Conservation (phyloP, 2,797 vertebrate species). For the Melanotaenia parkinsoni region DNA sequence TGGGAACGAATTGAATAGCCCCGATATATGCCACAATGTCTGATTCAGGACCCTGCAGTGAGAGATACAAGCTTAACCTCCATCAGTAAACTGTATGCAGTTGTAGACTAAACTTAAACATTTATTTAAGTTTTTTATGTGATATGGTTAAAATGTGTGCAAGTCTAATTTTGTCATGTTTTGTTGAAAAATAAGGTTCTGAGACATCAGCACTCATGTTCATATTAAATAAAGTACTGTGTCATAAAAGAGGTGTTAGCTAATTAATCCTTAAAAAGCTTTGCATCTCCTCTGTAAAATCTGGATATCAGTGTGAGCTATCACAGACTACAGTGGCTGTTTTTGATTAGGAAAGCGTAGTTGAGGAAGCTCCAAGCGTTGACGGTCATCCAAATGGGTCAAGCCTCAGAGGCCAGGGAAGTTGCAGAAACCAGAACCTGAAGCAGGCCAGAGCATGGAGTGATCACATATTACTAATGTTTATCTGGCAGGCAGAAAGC, state of each 20-base stretch:
- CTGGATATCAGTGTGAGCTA: slow-evolving; percentile 13
- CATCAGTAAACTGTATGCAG: no score
- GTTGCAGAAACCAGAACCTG: slow-evolving; percentile 32
- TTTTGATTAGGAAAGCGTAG: slow-evolving; percentile 14
- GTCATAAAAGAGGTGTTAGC: slow-evolving; percentile 9
- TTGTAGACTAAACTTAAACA: no score
- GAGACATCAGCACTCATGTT: slow-evolving; percentile 24
- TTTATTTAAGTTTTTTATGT: no score
- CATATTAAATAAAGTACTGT: slow-evolving; percentile 13
- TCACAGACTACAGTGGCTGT: slow-evolving; percentile 33
- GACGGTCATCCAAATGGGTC: slow-evolving; percentile 47
- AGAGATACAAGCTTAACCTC: no score
- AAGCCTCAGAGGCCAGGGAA: slow-evolving; percentile 25
- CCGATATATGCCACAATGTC: no score
- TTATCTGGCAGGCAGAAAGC: slow-evolving; percentile 50
- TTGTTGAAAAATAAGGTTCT: slow-evolving; percentile 14
- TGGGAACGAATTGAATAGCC: no score
- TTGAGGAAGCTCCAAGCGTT: slow-evolving; percentile 23
- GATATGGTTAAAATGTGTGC: no score
- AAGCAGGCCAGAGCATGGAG: slow-evolving; percentile 54
- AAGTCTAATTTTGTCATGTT: background rate
- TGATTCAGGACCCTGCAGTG: no score
- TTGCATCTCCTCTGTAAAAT: slow-evolving; percentile 8
- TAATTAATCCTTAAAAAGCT: slow-evolving; percentile 26
- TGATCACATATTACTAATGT: slow-evolving; percentile 53